Conservation (phyloP, 2,797 vertebrate species). For the Calcarius lapponicus region DNA sequence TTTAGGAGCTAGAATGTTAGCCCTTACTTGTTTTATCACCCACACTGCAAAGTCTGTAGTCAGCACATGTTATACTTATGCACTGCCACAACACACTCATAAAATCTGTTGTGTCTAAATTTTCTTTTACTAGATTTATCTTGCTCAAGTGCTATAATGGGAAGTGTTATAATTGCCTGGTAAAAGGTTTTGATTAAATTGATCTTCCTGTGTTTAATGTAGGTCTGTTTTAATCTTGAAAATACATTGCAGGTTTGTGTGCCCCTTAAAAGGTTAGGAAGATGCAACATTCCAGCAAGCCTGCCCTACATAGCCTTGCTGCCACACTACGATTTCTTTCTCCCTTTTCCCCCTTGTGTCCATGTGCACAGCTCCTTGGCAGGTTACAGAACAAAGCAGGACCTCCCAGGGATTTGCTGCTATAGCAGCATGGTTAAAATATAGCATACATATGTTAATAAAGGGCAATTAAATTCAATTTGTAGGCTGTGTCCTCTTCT, state of each 20-base stretch:
- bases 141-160: neutral
- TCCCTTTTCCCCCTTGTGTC: neutral
- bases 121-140: neutral
- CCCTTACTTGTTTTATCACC: neutral
- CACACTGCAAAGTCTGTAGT: neutral
- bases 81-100: neutral
- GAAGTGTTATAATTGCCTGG: neutral
- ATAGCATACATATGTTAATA: neutral
- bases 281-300: neutral
- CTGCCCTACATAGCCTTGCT: neutral
- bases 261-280: neutral
- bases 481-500: neutral
- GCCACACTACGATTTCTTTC: rapidly evolving
- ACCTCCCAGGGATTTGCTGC: neutral
- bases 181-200: neutral
- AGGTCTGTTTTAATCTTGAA: neutral
- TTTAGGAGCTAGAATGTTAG: neutral
- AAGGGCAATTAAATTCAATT: neutral
- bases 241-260: neutral
- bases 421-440: neutral
- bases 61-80: neutral
- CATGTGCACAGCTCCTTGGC: neutral
- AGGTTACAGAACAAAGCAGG: neutral
- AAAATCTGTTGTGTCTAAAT: neutral
- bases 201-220: neutral